A percentile compares a stretch with the other conserved stretches of the same genome.
Evolutionary conservation across 2,797 vertebrate genomes (phyloP).

Genomic region (Distichodus sexfasciatus): DNA sequence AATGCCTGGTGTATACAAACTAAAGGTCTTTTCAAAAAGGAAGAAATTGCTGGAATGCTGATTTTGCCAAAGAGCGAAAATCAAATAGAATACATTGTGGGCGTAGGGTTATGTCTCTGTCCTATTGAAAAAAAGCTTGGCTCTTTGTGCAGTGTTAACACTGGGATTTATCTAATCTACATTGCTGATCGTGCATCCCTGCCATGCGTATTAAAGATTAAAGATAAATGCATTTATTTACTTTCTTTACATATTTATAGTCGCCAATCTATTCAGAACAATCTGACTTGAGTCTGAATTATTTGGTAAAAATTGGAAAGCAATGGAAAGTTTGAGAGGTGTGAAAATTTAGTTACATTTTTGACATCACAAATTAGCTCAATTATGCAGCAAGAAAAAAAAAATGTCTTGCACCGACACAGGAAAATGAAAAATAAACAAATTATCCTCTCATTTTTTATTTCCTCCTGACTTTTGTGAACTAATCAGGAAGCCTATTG

Average conservation of each 20-base stretch:
- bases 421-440: constrained; percentile 24
- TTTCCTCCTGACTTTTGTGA: constrained; percentile 30
- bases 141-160: not conserved
- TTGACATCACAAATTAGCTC: constrained; percentile 26
- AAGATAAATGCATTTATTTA: not conserved
- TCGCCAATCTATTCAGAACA: not conserved
- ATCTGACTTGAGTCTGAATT: not conserved
- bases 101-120: no score
- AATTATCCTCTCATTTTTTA: constrained; percentile 31
- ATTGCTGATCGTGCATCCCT: not conserved
- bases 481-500: constrained; percentile 42
- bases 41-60: constrained; percentile 5
- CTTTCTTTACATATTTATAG: not conserved
- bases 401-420: not conserved
- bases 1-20: not conserved
- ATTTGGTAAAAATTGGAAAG: not conserved
- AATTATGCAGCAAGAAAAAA: constrained; percentile 27
- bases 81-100: constrained; percentile 1
- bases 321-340: not conserved
- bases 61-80: constrained; percentile 3
- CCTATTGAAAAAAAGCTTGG: no score
- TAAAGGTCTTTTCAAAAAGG: not conserved
- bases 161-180: not conserved
- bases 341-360: constrained; percentile 4
- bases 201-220: not conserved